Base-by-base conservation (phyloP, 2,797 vertebrate species). In the Nyctalus aviator region DNA sequence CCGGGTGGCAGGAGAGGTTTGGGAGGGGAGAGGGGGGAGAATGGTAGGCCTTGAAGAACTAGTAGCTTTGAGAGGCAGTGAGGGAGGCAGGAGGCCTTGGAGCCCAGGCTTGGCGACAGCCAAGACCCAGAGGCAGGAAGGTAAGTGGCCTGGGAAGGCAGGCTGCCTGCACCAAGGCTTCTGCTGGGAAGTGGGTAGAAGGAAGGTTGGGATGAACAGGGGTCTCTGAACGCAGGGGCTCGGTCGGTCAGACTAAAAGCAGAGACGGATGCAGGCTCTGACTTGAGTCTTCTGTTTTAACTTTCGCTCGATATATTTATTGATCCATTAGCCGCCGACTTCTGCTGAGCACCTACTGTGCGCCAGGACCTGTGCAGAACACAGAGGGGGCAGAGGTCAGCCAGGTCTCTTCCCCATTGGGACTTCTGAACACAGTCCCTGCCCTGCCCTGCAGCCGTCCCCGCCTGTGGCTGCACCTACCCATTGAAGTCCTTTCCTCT, bases 381-480 rank as follows among this genome's bases (percentile, higher is more conserved):
- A 8, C 48, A 14, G 71, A 50, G 32, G 53, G 18, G 14, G 32
- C 72, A 14, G 8, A 15, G 25, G 14, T 5, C 21, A 21, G 30
- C 72, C 32, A 12, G 21, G 13, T 55, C 59, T 73, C 41, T 6
- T 55, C 48, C 41, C 78, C 17, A 14, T 8, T 10, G 17, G 21
- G 69, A 21, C 17, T 46, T 11, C 57, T 25, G 41, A 35, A 11
- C 37, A 2, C 18, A 44, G 23, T 11, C 66, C 76, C 71, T 14
- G 35, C 41, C 41, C 66, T 8, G 0, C 18, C 68, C 68, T 25
- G 14, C 17, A 6, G 9, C 62, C 17, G 6, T 12, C 15, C 21
- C 35, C 7, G 1, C 37, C 72, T 14, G 13, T 0, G 0, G 23
- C 53, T 32, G 35, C 3, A 1, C 10, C 30, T 5, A 18, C 48